A percentile compares a stretch with the other conserved stretches of the same genome.
Conservation (phyloP, 2,888 invertebrate species). For the Azorinus chamasolen region DNA sequence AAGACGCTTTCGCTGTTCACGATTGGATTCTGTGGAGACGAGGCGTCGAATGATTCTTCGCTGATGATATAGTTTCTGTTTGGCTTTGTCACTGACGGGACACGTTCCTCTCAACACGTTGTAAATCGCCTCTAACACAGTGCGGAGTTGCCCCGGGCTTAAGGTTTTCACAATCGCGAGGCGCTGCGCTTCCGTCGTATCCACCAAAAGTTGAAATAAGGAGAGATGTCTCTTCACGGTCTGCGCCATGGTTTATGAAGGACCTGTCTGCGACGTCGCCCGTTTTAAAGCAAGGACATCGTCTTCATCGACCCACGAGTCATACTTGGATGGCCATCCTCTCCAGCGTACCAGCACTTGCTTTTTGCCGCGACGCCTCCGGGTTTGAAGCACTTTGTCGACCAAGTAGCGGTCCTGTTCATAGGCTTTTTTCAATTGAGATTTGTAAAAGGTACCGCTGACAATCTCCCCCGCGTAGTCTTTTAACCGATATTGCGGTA, state of each 20-base stretch:
- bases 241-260: slow-evolving; percentile 21
- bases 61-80: slow-evolving; percentile 30
- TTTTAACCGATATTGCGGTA: slow-evolving; percentile 36
- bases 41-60: slow-evolving; percentile 38
- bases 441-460: slow-evolving; percentile 23
- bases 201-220: slow-evolving; percentile 29
- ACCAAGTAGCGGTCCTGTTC: slow-evolving; percentile 29
- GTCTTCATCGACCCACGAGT: slow-evolving; percentile 36
- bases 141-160: slow-evolving; percentile 15
- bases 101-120: no score
- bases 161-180: no score
- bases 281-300: slow-evolving; percentile 25
- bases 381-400: slow-evolving; percentile 26
- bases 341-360: slow-evolving; percentile 37
- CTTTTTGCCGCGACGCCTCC: slow-evolving; percentile 20
- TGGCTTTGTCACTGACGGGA: no score
- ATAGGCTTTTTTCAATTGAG: slow-evolving; percentile 33
- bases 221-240: slow-evolving; percentile 26
- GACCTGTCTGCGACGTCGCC: background rate
- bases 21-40: slow-evolving; percentile 35
- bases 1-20: slow-evolving; percentile 32
- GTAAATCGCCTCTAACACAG: slow-evolving; percentile 47
- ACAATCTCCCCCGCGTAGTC: slow-evolving; percentile 11
- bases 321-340: slow-evolving; percentile 40
- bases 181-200: no score